Conservation (phyloP, 2,888 invertebrate genomes). For the Ecliptopera silaceata region DNA sequence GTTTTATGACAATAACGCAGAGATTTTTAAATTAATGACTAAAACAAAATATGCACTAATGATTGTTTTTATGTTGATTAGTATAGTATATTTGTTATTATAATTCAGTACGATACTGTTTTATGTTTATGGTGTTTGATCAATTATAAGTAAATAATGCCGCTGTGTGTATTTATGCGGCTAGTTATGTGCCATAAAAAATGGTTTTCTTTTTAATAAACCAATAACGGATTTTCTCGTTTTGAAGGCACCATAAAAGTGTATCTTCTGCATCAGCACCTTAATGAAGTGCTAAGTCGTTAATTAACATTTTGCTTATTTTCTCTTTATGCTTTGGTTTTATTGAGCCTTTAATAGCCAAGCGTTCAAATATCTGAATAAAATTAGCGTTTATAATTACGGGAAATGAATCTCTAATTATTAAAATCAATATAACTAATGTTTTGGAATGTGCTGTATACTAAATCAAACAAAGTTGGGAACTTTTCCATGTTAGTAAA, state of each 20-base stretch:
- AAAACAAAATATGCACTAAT: too few species aligned
- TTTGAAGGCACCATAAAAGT: constrained; percentile 35
- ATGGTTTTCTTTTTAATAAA: constrained; percentile 38
- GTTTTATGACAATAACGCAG: too few species aligned
- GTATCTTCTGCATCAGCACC: constrained; percentile 36
- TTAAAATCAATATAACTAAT: constrained; percentile 20
- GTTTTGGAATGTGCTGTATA: constrained; percentile 6
- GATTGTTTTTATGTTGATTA: too few species aligned
- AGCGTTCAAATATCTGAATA: constrained; percentile 28
- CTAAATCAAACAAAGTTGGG: too few species aligned
- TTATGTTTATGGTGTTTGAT: constrained; percentile 24
- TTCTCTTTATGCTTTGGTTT: constrained; percentile 31
- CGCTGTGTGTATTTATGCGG: constrained; percentile 28
- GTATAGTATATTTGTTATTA: not conserved
- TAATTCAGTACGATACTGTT: constrained; percentile 3
- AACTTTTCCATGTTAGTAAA: too few species aligned
- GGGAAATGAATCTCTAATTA: constrained; percentile 25
- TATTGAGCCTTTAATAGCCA: constrained; percentile 31
- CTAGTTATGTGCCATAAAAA: constrained; percentile 39
- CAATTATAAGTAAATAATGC: constrained; percentile 18
- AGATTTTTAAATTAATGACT: too few species aligned
- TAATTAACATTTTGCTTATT: constrained; percentile 38
- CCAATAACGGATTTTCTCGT: constrained; percentile 35
- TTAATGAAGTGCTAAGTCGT: constrained; percentile 40
- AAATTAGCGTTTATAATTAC: constrained; percentile 27